phyloP scores from a whole-genome alignment of 2,888 invertebrate genomes.

The Salpingus planirostris region DNA sequence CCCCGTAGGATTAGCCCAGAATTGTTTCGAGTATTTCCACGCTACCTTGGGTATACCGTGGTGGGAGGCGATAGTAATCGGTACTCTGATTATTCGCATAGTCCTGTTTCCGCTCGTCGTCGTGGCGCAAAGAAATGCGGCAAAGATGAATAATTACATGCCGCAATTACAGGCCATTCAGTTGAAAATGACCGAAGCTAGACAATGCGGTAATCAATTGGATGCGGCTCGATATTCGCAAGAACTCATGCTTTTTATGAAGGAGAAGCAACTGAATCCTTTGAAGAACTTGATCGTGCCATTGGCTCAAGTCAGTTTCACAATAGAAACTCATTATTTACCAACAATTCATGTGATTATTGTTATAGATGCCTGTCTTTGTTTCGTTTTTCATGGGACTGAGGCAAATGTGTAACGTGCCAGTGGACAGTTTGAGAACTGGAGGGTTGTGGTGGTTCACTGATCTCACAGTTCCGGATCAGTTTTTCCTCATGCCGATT shows the following conservation, averaged over 20 bases:
- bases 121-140: conserved; percentile 68
- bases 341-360: not conserved
- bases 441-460: conserved; percentile 92
- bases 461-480: conserved; percentile 87
- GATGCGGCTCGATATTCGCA: conserved; percentile 67
- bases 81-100: conserved; percentile 69
- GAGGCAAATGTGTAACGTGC: conserved; percentile 78
- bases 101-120: conserved; percentile 81
- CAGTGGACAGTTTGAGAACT: conserved; percentile 79
- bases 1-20: conserved; percentile 76
- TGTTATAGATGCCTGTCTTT: conserved; percentile 67
- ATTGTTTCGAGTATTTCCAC: conserved; percentile 74
- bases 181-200: conserved; percentile 76
- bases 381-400: conserved; percentile 86
- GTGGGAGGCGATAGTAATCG: conserved; percentile 81
- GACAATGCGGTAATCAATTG: conserved; percentile 66
- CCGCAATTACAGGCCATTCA: conserved; percentile 81
- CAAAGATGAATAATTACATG: conserved; percentile 73
- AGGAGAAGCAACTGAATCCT: conserved; percentile 70
- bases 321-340: too few relatives aligned
- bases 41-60: conserved; percentile 77
- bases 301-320: conserved; percentile 59
- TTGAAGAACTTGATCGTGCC: conserved; percentile 71
- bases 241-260: conserved; percentile 77
- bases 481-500: conserved; percentile 76